phyloP scores from a whole-genome alignment of 1,140 invertebrate species.

The Panulirus ornatus region DNA sequence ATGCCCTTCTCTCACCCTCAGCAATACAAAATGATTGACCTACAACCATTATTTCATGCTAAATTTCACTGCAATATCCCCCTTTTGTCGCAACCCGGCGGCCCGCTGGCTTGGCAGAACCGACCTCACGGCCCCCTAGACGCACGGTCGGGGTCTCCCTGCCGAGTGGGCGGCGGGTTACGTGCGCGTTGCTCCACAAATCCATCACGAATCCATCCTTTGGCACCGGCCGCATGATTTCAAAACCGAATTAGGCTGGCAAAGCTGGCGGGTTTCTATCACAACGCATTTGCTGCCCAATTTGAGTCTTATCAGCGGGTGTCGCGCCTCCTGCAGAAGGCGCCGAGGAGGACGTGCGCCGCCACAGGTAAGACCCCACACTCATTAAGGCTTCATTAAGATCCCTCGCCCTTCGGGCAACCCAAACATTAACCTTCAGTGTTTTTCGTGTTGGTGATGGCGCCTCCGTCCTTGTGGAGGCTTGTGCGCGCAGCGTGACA shows the following conservation, averaged over 20 bases:
- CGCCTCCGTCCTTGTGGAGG: background rate
- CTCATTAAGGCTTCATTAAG: constrained; percentile 61
- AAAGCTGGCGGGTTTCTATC: constrained; percentile 69
- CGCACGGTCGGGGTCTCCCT: background rate
- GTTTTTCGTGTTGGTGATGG: constrained; percentile 5
- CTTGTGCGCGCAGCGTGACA: background rate
- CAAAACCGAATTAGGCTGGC: constrained; percentile 72
- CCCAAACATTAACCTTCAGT: constrained; percentile 18
- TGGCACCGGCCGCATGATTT: constrained; percentile 67
- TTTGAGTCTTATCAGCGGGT: constrained; percentile 68
- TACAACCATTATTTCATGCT: constrained; percentile 74
- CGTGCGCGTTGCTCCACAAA: constrained; percentile 36
- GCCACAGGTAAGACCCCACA: constrained; percentile 47
- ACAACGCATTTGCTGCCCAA: constrained; percentile 73
- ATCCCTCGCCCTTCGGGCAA: constrained; percentile 25
- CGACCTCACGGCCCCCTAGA: background rate
- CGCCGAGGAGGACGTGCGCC: background rate
- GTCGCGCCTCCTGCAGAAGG: constrained; percentile 50
- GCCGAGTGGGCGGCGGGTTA: background rate
- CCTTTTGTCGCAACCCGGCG: constrained; percentile 34
- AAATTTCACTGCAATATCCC: constrained; percentile 73
- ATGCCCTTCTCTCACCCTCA: constrained; percentile 72
- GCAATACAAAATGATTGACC: constrained; percentile 74
- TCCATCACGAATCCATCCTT: constrained; percentile 69
- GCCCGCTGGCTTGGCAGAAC: background rate